phyloP scores from a whole-genome alignment of 2,888 invertebrate genomes.

The Xestia ashworthii region DNA sequence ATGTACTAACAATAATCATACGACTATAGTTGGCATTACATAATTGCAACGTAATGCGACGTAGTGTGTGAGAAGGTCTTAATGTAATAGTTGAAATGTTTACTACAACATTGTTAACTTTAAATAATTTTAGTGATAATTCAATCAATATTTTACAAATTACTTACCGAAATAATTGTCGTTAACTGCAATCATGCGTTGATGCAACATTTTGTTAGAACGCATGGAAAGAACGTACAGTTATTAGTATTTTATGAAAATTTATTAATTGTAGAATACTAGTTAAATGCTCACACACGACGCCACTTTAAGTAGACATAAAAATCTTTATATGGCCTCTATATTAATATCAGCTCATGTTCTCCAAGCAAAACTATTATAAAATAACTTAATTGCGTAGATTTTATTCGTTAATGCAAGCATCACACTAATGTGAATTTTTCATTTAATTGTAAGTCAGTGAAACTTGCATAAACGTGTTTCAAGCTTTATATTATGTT shows the following conservation, averaged over 20 bases:
- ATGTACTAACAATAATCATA: constrained; percentile 47
- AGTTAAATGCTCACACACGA: constrained; percentile 68
- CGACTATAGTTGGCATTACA: constrained; percentile 46
- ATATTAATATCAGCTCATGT: constrained; percentile 19
- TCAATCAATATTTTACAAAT: constrained; percentile 65
- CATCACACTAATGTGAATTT: background rate
- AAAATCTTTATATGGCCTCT: constrained; percentile 25
- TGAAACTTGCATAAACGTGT: constrained; percentile 10
- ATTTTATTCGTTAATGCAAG: constrained; percentile 24
- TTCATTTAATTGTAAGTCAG: background rate
- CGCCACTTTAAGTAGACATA: constrained; percentile 60
- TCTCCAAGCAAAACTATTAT: constrained; percentile 32
- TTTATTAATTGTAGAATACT: constrained; percentile 52
- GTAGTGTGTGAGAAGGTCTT: constrained; percentile 63
- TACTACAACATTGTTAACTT: constrained; percentile 16
- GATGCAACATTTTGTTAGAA: constrained; percentile 86
- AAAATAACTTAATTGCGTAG: background rate
- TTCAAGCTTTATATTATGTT: background rate
- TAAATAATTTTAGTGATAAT: constrained; percentile 56
- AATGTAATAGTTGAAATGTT: constrained; percentile 6
- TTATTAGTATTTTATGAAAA: constrained; percentile 73
- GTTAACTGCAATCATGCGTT: constrained; percentile 94
- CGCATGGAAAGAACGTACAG: constrained; percentile 86
- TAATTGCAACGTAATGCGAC: constrained; percentile 60
- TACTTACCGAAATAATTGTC: constrained; percentile 99